Conservation (phyloP, 2,797 vertebrate genomes). For the Mormyrus proboscirostris region DNA sequence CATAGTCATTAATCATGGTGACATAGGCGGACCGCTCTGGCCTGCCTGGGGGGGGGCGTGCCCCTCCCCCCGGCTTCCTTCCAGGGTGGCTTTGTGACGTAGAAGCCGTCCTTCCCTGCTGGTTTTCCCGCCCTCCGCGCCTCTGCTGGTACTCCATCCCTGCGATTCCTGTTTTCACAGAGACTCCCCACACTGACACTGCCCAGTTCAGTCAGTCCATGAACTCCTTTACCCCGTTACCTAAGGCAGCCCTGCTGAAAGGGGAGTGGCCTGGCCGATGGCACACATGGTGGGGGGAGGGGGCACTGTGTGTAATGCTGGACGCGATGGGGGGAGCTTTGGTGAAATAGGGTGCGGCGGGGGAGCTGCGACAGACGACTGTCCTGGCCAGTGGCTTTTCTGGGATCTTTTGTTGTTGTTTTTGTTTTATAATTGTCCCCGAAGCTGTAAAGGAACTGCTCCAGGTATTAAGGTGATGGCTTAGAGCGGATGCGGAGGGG, state of each 20-base stretch:
- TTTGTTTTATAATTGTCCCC: background rate
- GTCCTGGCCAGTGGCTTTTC: background rate
- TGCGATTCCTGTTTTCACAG: background rate
- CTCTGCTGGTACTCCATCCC: background rate
- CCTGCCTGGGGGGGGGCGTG: background rate
- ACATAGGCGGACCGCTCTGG: background rate
- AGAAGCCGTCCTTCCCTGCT: background rate
- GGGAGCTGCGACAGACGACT: background rate
- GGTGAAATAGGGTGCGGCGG: background rate
- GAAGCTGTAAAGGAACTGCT: background rate
- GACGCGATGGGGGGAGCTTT: background rate
- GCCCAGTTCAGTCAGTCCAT: background rate
- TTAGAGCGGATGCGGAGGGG: background rate
- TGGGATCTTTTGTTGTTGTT: slow-evolving; percentile 7
- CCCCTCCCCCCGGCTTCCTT: background rate
- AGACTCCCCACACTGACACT: background rate
- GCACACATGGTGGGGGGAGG: background rate
- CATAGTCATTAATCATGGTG: background rate
- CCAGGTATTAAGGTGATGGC: background rate
- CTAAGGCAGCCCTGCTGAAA: slow-evolving; percentile 16
- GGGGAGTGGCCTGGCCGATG: background rate
- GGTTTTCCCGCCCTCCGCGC: background rate
- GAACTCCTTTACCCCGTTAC: slow-evolving; percentile 22
- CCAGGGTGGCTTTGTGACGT: background rate
- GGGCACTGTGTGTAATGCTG: slow-evolving; percentile 4